phyloP scores from a whole-genome alignment of 2,888 invertebrate species.

The Tuta absoluta region DNA sequence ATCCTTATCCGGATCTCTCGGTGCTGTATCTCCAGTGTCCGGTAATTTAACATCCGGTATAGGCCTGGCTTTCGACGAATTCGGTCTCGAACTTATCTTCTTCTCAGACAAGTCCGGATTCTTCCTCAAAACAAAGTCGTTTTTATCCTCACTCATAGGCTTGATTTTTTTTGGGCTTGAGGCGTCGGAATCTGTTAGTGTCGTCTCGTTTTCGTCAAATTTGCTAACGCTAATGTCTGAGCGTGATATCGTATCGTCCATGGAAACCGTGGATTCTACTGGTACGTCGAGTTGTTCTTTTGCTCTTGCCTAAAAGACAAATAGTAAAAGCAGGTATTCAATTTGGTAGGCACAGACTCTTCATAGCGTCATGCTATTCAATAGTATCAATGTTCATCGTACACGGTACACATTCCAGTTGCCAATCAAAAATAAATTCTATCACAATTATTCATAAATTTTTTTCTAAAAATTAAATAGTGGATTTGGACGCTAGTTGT shows the following conservation, averaged over 20 bases:
- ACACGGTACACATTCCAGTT: no score
- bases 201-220: background rate
- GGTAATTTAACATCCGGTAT: constrained; percentile 53
- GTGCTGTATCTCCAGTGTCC: constrained; percentile 43
- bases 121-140: constrained; percentile 47
- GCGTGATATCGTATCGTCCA: constrained; percentile 48
- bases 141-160: background rate
- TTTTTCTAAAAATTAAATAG: no score
- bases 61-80: constrained; percentile 60
- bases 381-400: no score
- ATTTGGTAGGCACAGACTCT: no score
- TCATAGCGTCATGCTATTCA: no score
- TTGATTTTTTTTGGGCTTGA: constrained; percentile 13
- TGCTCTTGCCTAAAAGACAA: constrained; percentile 51
- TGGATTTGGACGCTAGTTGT: no score
- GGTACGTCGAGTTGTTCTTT: constrained; percentile 52
- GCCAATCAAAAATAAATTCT: no score
- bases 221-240: constrained; percentile 46
- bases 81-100: constrained; percentile 46
- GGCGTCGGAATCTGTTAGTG: background rate
- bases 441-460: no score
- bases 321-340: no score
- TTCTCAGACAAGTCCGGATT: constrained; percentile 43
- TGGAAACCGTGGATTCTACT: constrained; percentile 49
- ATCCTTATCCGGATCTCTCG: constrained; percentile 71